A percentile compares a stretch with the other conserved stretches of the same genome.
phyloP scores from a whole-genome alignment of 1,140 invertebrate species.

The Pollicipes pollicipes region DNA sequence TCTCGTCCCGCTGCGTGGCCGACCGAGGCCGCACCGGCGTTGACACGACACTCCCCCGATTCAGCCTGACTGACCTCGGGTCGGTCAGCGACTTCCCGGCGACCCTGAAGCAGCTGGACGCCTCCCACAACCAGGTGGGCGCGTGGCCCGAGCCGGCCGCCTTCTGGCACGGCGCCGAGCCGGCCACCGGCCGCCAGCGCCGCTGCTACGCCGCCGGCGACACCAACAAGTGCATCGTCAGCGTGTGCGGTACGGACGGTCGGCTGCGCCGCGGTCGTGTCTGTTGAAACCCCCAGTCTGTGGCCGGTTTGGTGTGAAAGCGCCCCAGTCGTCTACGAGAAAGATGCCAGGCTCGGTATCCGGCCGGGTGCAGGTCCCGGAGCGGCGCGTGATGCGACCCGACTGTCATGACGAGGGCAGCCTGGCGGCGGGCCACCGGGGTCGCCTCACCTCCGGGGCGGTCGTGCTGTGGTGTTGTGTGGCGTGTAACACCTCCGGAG shows the following conservation, averaged over 20 bases:
- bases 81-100: slow-evolving; percentile 76
- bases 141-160: slow-evolving; percentile 44
- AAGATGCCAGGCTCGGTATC: no score
- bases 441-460: no score
- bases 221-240: neutral
- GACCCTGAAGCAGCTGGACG: slow-evolving; percentile 71
- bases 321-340: no score
- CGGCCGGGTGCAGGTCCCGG: no score
- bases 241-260: neutral
- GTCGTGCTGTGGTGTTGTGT: no score
- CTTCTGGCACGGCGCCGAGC: slow-evolving; percentile 12
- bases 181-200: neutral
- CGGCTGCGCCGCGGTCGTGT: no score
- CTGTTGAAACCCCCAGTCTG: no score
- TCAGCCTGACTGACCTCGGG: slow-evolving; percentile 43
- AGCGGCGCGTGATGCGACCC: no score
- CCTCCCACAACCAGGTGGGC: slow-evolving; percentile 79
- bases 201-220: neutral
- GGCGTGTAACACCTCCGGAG: no score
- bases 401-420: no score
- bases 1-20: neutral
- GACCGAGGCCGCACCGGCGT: neutral
- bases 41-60: neutral
- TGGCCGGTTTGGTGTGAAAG: no score
- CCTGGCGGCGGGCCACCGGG: no score